Percentiles rank a stretch among this genome's conserved stretches.
Evolutionary conservation across 2,113 vertebrate species (phyloP).

Genomic region (Eleginops maclovinus): DNA sequence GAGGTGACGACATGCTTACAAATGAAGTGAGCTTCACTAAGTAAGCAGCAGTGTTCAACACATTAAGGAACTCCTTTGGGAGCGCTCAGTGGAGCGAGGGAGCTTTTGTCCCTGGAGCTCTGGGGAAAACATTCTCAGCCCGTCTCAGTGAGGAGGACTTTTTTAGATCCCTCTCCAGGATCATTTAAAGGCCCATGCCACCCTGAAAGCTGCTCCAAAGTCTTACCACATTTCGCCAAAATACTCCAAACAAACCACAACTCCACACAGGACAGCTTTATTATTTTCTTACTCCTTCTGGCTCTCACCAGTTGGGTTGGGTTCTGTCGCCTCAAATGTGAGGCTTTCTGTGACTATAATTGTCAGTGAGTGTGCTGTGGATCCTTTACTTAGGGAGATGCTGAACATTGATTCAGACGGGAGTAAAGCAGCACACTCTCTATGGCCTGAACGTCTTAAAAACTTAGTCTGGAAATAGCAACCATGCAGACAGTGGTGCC

Average conservation of each 20-base stretch:
- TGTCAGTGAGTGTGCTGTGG: not conserved
- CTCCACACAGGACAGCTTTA: slow-evolving; percentile 24
- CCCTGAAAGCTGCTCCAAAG: slow-evolving; percentile 41
- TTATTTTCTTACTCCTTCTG: not conserved
- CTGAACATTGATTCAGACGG: not conserved
- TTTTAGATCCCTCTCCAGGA: slow-evolving; percentile 66
- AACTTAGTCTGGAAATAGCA: slow-evolving; percentile 11
- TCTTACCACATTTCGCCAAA: slow-evolving; percentile 47
- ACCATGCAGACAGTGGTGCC: not conserved
- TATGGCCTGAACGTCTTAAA: not conserved
- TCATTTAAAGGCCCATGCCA: slow-evolving; percentile 48
- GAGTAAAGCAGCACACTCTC: not conserved
- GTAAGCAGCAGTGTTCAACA: slow-evolving; percentile 44
- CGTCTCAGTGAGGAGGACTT: not conserved
- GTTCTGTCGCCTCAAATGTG: slow-evolving; percentile 11
- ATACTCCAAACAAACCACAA: slow-evolving; percentile 44
- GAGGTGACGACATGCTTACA: slow-evolving; percentile 61
- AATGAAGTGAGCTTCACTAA: slow-evolving; percentile 56
- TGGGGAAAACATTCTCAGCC: slow-evolving; percentile 57
- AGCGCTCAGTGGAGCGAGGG: slow-evolving; percentile 57
- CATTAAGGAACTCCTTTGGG: slow-evolving; percentile 61
- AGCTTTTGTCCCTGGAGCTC: slow-evolving; percentile 62
- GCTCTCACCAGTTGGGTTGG: slow-evolving; percentile 22
- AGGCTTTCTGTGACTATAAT: slow-evolving; percentile 21
- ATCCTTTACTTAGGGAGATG: not conserved